Evolutionary conservation across 2,888 invertebrate species (phyloP).

Genomic region (Anoplius nigerrimus): DNA sequence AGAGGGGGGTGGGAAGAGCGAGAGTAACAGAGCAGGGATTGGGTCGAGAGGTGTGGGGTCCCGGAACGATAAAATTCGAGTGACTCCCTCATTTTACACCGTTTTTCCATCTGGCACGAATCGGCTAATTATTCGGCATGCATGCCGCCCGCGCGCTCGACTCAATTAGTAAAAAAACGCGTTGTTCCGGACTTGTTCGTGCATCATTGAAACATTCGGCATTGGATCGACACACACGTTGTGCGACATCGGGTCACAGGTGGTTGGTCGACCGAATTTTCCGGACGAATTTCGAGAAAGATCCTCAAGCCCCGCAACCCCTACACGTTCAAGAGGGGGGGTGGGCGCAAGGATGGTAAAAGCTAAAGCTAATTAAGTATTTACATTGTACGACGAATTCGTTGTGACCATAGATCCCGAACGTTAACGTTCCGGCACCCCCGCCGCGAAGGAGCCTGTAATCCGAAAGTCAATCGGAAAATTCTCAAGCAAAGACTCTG

Average conservation of each 20-base stretch:
- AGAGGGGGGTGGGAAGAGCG: conserved; percentile 5
- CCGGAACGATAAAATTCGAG: conserved; percentile 38
- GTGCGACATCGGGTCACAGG: conserved; percentile 40
- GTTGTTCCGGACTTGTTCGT: conserved; percentile 32
- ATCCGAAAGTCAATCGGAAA: too few species aligned
- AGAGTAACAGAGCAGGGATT: conserved; percentile 9
- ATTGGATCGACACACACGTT: conserved; percentile 16
- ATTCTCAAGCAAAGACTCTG: too few species aligned
- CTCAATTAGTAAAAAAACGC: conserved; percentile 50
- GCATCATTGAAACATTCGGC: conserved; percentile 34
- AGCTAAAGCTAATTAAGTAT: neutral
- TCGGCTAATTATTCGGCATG: conserved; percentile 42
- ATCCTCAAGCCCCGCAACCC: too few species aligned
- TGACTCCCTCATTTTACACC: conserved; percentile 28
- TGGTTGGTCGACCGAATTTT: conserved; percentile 29
- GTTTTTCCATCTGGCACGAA: conserved; percentile 42
- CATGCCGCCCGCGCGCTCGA: conserved; percentile 38
- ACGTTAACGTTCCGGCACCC: too few species aligned
- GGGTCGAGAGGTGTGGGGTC: conserved; percentile 13
- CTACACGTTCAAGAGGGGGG: too few species aligned
- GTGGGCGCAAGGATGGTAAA: too few species aligned
- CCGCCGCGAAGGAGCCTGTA: too few species aligned
- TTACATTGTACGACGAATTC: conserved; percentile 2
- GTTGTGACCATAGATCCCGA: neutral
- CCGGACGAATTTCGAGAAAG: too few species aligned